Percentiles rank a stretch among this genome's conserved stretches.
Evolutionary conservation across 2,797 vertebrate species (phyloP).

Genomic region (Discoglossus pictus): DNA sequence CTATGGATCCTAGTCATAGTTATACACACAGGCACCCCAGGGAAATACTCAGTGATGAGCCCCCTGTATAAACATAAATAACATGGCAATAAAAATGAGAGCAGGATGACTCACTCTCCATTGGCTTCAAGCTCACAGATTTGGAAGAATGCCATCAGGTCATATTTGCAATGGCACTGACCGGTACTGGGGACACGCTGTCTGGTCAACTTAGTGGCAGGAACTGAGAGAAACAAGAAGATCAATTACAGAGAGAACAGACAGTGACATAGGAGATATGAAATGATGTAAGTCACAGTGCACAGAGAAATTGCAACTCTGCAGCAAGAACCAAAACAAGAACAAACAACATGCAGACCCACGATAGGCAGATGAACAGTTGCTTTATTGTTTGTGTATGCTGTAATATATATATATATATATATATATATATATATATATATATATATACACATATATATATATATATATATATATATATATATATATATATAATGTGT

Average conservation of each 20-base stretch:
- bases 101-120: conserved; percentile 84
- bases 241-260: not conserved
- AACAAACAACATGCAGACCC: not conserved
- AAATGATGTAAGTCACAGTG: not conserved
- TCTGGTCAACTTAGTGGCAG: conserved; percentile 92
- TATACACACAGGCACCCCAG: too few relatives aligned
- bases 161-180: conserved; percentile 93
- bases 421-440: too few relatives aligned
- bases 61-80: too few relatives aligned
- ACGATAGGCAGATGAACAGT: too few relatives aligned
- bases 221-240: conserved; percentile 72
- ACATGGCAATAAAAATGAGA: not conserved
- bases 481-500: too few relatives aligned
- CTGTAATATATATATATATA: too few relatives aligned
- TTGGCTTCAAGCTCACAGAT: conserved; percentile 97
- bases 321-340: conserved; percentile 5
- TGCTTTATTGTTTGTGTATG: too few relatives aligned
- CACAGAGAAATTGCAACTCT: not conserved
- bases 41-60: too few relatives aligned
- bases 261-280: not conserved
- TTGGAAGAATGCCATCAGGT: conserved; percentile 96
- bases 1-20: too few relatives aligned
- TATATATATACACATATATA: too few relatives aligned
- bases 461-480: too few relatives aligned
- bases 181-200: conserved; percentile 83